These are phyloP conservation scores for Drosophila navojoa DNA, from an alignment of 1,140 invertebrate species.

Conservation along the genomic window DNA sequence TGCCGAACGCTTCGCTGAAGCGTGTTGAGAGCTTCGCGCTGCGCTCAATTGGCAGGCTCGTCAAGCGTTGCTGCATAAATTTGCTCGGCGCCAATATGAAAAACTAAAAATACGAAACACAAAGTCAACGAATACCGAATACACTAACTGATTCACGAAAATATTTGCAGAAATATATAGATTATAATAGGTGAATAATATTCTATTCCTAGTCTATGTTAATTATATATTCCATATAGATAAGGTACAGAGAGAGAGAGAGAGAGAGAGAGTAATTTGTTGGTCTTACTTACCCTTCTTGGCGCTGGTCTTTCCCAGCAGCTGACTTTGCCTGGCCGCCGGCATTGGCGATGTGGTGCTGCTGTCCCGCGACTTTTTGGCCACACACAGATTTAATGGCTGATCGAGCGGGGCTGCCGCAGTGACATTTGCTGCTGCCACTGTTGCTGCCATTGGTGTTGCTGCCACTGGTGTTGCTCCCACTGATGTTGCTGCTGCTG, in stretches of 20 bases:
- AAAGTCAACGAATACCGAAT: conserved; percentile 18
- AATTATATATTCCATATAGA: no score
- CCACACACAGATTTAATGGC: conserved; percentile 80
- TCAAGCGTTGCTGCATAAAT: conserved; percentile 60
- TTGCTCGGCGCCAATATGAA: conserved; percentile 54
- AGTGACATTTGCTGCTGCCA: background rate
- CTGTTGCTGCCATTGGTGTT: conserved; percentile 3
- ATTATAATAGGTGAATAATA: no score
- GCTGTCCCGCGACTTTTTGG: conserved; percentile 76
- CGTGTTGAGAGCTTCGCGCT: conserved; percentile 71
- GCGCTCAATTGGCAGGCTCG: conserved; percentile 73
- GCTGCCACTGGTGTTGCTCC: conserved; percentile 3
- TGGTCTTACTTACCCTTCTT: conserved; percentile 63
- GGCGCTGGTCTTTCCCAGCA: conserved; percentile 48
- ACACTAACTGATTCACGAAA: background rate
- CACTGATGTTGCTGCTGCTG: background rate
- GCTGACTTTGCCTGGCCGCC: conserved; percentile 51
- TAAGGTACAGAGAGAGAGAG: no score
- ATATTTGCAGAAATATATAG: no score
- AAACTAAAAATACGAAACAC: conserved; percentile 9
- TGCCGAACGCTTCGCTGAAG: conserved; percentile 71
- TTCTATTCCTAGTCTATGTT: no score
- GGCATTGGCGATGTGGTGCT: conserved; percentile 58
- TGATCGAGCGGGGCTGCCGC: conserved; percentile 65
- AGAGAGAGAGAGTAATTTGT: no score